Percentiles rank a stretch among this genome's conserved stretches.
Conservation (phyloP, 1,140 invertebrate species). For the Hylyphantes graminicola region DNA sequence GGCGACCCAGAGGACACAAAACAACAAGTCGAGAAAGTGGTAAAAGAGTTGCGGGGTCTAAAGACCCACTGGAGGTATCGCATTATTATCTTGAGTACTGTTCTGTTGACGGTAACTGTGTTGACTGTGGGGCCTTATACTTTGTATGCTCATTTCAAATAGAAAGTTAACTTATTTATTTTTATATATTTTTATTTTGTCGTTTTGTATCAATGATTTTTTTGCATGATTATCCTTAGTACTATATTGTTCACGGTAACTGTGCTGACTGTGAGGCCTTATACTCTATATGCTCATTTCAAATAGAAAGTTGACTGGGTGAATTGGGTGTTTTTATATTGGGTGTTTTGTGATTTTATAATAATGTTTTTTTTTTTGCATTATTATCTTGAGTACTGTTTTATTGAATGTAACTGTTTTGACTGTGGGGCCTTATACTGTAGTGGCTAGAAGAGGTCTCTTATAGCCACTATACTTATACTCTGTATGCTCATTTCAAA, state of each 20-base stretch:
- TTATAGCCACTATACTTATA: too few relatives aligned
- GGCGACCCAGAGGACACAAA: slow-evolving; percentile 74
- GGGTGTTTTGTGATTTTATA: too few relatives aligned
- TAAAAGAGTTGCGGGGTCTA: slow-evolving; percentile 24
- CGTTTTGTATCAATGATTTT: too few relatives aligned
- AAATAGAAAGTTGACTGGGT: background rate
- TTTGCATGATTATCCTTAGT: background rate
- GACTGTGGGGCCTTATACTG: slow-evolving; percentile 27
- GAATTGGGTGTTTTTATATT: too few relatives aligned
- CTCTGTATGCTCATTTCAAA: slow-evolving; percentile 18
- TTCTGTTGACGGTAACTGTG: slow-evolving; percentile 15
- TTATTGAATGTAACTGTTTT: slow-evolving; percentile 20
- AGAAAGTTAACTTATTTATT: background rate
- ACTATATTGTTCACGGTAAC: slow-evolving; percentile 17
- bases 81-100: slow-evolving; percentile 15
- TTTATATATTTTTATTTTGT: too few relatives aligned
- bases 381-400: background rate
- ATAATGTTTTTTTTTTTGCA: too few relatives aligned
- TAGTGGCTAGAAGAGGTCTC: too few relatives aligned
- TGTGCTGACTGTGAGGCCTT: slow-evolving; percentile 13
- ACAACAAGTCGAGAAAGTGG: slow-evolving; percentile 69
- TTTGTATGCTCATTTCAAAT: slow-evolving; percentile 18
- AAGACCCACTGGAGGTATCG: slow-evolving; percentile 51
- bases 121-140: slow-evolving; percentile 29
- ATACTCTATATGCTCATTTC: slow-evolving; percentile 19